Evolutionary conservation across 2,113 vertebrate species (phyloP).

Genomic region (Vicugna pacos): DNA sequence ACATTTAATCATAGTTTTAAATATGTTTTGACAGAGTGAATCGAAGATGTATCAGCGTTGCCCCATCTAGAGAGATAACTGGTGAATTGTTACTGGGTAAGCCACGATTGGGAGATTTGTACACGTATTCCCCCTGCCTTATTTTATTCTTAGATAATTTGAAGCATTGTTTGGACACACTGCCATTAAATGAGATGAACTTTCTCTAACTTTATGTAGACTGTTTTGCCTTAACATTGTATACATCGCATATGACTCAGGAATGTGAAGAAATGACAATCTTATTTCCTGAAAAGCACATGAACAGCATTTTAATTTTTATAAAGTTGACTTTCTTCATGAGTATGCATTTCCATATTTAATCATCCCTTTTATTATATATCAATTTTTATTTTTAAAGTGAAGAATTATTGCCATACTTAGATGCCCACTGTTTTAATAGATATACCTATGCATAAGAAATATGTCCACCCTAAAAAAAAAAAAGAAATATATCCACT

Average conservation of each 20-base stretch:
- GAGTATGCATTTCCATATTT: not conserved
- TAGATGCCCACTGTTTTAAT: conserved; percentile 1
- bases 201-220: not conserved
- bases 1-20: conserved; percentile 21
- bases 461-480: not conserved
- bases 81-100: conserved; percentile 97
- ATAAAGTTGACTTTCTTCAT: conserved; percentile 16
- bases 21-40: conserved; percentile 92
- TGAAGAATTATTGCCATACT: not conserved
- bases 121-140: not conserved
- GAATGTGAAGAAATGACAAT: not conserved
- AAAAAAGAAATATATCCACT: too few species aligned
- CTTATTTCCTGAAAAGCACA: conserved; percentile 41
- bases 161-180: not conserved
- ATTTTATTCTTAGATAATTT: conserved; percentile 43
- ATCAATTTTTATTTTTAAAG: conserved; percentile 26
- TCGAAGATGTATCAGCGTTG: conserved; percentile 95
- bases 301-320: conserved; percentile 44
- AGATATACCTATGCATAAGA: not conserved
- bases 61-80: conserved; percentile 96
- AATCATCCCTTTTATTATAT: conserved; percentile 20
- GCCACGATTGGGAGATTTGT: conserved; percentile 44
- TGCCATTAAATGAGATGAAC: not conserved
- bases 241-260: not conserved
- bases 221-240: conserved; percentile 10